Evolutionary conservation across 2,797 vertebrate species (phyloP).

Genomic region (Tenualosa thibaudeaui): DNA sequence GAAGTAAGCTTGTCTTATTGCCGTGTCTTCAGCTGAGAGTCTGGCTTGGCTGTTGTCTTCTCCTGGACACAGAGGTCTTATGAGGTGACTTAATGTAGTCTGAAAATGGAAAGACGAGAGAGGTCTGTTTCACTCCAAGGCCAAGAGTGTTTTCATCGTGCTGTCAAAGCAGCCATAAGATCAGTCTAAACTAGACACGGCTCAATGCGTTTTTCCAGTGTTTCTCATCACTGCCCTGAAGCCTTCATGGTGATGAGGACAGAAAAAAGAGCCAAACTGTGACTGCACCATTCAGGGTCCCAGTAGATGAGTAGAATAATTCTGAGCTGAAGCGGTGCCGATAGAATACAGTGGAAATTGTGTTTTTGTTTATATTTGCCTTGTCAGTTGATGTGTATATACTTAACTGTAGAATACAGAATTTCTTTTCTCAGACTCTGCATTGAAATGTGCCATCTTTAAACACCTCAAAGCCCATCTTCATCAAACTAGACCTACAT

Average conservation of each 20-base stretch:
- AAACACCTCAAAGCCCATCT: background rate
- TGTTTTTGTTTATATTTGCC: background rate
- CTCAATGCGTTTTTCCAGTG: constrained; percentile 33
- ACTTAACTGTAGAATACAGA: background rate
- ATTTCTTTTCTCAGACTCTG: background rate
- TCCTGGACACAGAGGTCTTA: background rate
- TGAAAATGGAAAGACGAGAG: constrained; percentile 47
- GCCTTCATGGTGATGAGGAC: constrained; percentile 3
- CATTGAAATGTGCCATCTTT: background rate
- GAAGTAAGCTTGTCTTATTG: constrained; percentile 18
- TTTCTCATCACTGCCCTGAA: constrained; percentile 18
- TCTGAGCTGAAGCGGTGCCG: background rate
- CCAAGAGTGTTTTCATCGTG: constrained; percentile 45
- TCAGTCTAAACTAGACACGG: constrained; percentile 44
- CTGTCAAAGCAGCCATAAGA: constrained; percentile 35
- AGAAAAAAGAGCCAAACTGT: background rate
- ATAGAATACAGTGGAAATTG: background rate
- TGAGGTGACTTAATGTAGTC: constrained; percentile 36
- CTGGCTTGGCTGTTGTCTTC: constrained; percentile 15
- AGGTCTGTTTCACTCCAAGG: constrained; percentile 35
- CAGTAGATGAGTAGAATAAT: background rate
- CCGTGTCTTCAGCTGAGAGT: background rate
- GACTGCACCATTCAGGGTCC: background rate
- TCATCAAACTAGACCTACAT: background rate
- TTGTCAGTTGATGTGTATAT: background rate